Evolutionary conservation across 2,888 invertebrate species (phyloP), one percentile per base, ranked within the genome.

Genomic region (Pristionchus maxplancki): DNA sequence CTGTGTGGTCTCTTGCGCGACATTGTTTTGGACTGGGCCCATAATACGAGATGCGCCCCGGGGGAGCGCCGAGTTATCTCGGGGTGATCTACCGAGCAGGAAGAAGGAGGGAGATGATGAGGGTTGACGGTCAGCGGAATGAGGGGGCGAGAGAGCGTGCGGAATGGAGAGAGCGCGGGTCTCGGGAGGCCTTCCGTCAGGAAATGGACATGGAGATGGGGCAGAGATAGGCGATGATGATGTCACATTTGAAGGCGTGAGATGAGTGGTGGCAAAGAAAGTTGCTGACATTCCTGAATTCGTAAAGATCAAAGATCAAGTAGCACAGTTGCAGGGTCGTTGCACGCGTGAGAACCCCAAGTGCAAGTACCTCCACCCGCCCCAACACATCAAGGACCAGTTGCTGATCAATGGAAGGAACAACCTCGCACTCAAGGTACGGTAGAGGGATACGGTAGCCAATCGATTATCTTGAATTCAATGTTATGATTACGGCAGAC

Each of bases 281-380:
- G 53, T 64, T 8, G 6, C 8, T 13, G 28, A n/a, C 3, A 64
- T 31, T 9, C 17, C n/a, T n/a, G n/a, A 17, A 24, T 64, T 4
- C 40, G n/a, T 5, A 50, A 17, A 81, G 44, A 44, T 48, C 50
- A 28, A 81, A 48, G n/a, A 81, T 48, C 28, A 50, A 15, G 4
- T 13, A n/a, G n/a, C n/a, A n/a, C n/a, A 8, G 15, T 96, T 96
- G 15, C 96, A 99, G 99, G 99, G 99, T 95, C 98, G 99, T 96
- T 99, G 99, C 96, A 99, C 99, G 96, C 97, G 99, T 95, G 99
- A 99, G 96, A 99, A 99, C 96, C 99, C 99, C 93, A 99, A 99
- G 95, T 99, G 99, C 97, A 99, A 99, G 96, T 99, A 99, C 96
- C 98, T 99, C 96, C 99, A 99, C 96, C 99, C 99, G 94, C 99